Base-by-base conservation (phyloP, 2,888 invertebrate species). In the Creontiades dilutus region DNA sequence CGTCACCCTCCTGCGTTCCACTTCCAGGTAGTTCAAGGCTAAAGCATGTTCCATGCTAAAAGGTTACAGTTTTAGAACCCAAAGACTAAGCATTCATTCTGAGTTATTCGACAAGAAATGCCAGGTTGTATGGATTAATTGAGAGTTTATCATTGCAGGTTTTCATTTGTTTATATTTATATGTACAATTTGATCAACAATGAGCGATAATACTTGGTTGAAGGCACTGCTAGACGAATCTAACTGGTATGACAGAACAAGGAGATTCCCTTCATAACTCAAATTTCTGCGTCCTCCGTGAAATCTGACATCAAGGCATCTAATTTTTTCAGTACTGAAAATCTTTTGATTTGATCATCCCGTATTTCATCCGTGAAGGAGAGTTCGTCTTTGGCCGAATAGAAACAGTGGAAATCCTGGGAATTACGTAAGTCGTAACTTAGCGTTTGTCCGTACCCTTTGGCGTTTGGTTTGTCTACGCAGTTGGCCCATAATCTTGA, bases 321-420 rank as follows among this genome's bases (percentile, higher is more conserved):
- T n/a, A 89, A 80, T 16, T 90, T 90, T 47, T 68, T 82, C 48
- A 89, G n/a, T 13, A n/a, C 68, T 0, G 81, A 55, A 14, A 91
- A 76, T 90, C 90, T 90, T 23, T 89, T 82, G 37, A 82, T 87
- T 89, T 92, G 92, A 57, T 90, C 55, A 14, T 90, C 46, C 47
- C 91, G 89, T 27, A 92, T 80, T 37, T 90, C 89, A 37, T 91
- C 90, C 11, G 92, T 92, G 47, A 92, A 92, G 19, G 86, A 76
- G 27, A 92, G 81, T 90, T 92, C 92, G 84, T 90, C 89, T 52
- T 91, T 90, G 27, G 91, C 84, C 61, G 90, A 88, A 68, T 91
- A 91, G 84, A 86, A 89, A 89, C 92, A 92, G 28, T 82, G n/a
- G 82, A 81, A 90, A 23, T 91, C 91, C 16, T 81, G 28, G 28